Percentiles rank a stretch among this genome's conserved stretches.
Conservation (phyloP, 1,140 invertebrate genomes). For the Schlechtendalia chinensis region DNA sequence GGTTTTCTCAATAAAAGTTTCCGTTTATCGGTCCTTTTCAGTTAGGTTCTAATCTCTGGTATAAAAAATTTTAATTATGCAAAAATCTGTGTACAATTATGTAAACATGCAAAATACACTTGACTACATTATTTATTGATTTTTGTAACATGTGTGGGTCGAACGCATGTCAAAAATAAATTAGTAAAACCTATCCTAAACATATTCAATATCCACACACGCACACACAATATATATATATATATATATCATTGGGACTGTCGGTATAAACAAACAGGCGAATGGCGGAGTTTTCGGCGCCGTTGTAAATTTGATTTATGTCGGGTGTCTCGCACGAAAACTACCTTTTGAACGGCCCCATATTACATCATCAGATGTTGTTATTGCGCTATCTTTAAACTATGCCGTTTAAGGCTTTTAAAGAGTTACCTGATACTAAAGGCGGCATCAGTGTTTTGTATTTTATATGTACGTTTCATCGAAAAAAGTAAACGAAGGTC, state of each 20-base stretch:
- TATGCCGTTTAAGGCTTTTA: neutral
- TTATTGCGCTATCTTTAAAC: neutral
- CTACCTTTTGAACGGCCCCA: slow-evolving; percentile 2
- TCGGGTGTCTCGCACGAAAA: slow-evolving; percentile 1
- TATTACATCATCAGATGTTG: neutral
- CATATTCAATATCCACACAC: neutral
- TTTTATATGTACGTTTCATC: neutral
- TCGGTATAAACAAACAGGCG: neutral
- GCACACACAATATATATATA: neutral
- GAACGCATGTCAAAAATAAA: neutral
- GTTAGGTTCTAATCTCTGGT: no score
- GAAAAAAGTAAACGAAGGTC: neutral
- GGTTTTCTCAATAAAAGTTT: no score
- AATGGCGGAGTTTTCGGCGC: neutral
- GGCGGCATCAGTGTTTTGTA: neutral
- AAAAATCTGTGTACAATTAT: no score
- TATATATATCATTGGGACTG: neutral
- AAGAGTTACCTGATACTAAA: slow-evolving; percentile 3
- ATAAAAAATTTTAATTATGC: no score
- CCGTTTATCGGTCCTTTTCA: no score
- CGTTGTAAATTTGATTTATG: slow-evolving; percentile 35
- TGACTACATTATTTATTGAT: no score
- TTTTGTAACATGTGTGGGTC: neutral
- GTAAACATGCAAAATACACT: no score
- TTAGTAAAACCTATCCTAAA: no score